These are phyloP conservation scores for Ecliptopera silaceata DNA, from an alignment of 2,888 invertebrate species.

Conservation along the genomic window DNA sequence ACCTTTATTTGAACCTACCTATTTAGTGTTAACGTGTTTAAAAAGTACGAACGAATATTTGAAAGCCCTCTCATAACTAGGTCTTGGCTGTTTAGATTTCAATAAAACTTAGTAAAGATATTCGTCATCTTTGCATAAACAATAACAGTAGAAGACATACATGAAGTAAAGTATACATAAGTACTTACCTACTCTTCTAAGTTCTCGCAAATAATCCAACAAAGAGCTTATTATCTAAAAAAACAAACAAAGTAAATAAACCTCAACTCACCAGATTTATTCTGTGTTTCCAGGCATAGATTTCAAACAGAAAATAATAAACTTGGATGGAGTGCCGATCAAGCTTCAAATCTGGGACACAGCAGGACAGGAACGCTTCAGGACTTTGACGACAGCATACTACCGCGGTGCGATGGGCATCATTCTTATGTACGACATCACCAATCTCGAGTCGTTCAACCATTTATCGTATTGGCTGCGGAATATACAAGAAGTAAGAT, in stretches of 20 bases:
- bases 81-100: too few relatives aligned
- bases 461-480: slow-evolving; percentile 95
- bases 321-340: slow-evolving; percentile 92
- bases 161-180: too few relatives aligned
- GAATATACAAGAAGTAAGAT: slow-evolving; percentile 92
- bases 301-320: slow-evolving; percentile 95
- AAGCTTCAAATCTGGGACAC: slow-evolving; percentile 95
- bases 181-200: too few relatives aligned
- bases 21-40: neutral
- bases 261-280: neutral
- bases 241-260: neutral
- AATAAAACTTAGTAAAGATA: too few relatives aligned
- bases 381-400: slow-evolving; percentile 93
- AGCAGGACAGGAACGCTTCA: slow-evolving; percentile 89
- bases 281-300: slow-evolving; percentile 87
- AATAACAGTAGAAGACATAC: too few relatives aligned
- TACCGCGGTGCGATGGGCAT: slow-evolving; percentile 96
- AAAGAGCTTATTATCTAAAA: too few relatives aligned
- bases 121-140: too few relatives aligned
- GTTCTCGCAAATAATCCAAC: too few relatives aligned
- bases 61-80: too few relatives aligned
- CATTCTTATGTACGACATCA: slow-evolving; percentile 94
- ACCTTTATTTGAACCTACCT: neutral
- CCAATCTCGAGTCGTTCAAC: slow-evolving; percentile 94
- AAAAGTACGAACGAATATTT: too few relatives aligned